These are phyloP conservation scores for Galendromus occidentalis DNA, from an alignment of 1,140 invertebrate species.

Conservation along the genomic window DNA sequence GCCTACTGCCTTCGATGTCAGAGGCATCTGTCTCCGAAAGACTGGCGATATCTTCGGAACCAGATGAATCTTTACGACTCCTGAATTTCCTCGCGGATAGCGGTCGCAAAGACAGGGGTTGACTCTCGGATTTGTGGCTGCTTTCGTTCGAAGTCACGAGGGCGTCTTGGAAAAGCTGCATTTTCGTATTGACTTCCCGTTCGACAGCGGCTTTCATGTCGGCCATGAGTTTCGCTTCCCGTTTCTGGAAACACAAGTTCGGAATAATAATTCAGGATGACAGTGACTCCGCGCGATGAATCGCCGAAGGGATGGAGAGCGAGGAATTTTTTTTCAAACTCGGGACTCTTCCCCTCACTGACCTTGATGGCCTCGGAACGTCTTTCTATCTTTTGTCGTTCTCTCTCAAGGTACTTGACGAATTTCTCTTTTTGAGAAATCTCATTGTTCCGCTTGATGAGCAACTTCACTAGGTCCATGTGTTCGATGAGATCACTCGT, in stretches of 20 bases:
- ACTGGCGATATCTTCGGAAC: slow-evolving; percentile 3
- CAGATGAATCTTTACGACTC: not conserved
- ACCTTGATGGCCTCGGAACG: slow-evolving; percentile 2
- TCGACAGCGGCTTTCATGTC: not conserved
- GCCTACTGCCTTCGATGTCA: not conserved
- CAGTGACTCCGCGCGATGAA: too few relatives aligned
- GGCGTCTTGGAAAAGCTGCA: not conserved
- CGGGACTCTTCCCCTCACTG: too few relatives aligned
- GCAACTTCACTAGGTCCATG: not conserved
- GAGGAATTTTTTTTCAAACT: not conserved
- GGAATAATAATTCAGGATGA: too few relatives aligned
- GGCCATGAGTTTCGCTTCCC: not conserved
- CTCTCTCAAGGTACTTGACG: not conserved
- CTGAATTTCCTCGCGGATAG: not conserved
- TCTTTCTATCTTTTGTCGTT: slow-evolving; percentile 2
- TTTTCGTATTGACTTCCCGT: not conserved
- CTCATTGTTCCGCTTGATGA: not conserved
- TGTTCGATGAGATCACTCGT: not conserved
- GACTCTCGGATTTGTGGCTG: not conserved
- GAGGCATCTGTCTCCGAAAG: not conserved
- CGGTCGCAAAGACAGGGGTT: not conserved
- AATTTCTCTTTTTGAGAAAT: slow-evolving; percentile 1
- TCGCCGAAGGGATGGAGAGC: too few relatives aligned
- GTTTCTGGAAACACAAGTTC: not conserved
- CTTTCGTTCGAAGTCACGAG: not conserved